Conservation (phyloP, 2,113 vertebrate species). For the Paracanthobrama guichenoti region DNA sequence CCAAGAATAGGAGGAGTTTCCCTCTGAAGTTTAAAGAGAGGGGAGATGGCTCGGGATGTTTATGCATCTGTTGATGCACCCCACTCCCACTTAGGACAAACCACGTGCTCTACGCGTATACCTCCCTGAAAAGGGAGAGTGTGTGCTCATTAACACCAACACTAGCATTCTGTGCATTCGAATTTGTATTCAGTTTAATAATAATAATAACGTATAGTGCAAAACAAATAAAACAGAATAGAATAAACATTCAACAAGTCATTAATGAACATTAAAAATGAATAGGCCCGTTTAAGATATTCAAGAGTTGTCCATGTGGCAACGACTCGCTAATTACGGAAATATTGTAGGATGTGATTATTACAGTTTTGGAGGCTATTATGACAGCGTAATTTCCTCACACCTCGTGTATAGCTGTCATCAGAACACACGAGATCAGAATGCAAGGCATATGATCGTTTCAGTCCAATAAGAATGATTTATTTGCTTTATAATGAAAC, state of each 20-base stretch:
- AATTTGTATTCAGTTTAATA: conserved; percentile 36
- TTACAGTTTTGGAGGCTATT: background rate
- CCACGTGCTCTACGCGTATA: conserved; percentile 60
- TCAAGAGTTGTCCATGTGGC: background rate
- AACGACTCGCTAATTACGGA: conserved; percentile 2
- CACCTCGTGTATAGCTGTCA: conserved; percentile 9
- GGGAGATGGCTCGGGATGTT: conserved; percentile 69
- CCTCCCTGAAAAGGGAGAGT: conserved; percentile 64
- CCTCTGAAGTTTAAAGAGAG: conserved; percentile 65
- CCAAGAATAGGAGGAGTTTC: conserved; percentile 83
- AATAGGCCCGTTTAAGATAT: background rate
- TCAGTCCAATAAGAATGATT: background rate
- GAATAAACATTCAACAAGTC: background rate
- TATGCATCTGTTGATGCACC: conserved; percentile 71
- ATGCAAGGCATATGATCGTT: conserved; percentile 1
- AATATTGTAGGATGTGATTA: background rate
- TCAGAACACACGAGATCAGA: background rate
- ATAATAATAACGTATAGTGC: background rate
- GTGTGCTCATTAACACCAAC: conserved; percentile 57
- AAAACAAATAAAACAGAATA: background rate
- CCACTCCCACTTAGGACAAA: conserved; percentile 65
- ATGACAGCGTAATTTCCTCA: conserved; percentile 8
- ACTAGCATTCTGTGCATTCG: conserved; percentile 25
- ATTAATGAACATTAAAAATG: background rate
- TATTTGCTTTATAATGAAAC: background rate